Conservation (phyloP, 2,888 invertebrate species). For the Pyrrhosoma nymphula region DNA sequence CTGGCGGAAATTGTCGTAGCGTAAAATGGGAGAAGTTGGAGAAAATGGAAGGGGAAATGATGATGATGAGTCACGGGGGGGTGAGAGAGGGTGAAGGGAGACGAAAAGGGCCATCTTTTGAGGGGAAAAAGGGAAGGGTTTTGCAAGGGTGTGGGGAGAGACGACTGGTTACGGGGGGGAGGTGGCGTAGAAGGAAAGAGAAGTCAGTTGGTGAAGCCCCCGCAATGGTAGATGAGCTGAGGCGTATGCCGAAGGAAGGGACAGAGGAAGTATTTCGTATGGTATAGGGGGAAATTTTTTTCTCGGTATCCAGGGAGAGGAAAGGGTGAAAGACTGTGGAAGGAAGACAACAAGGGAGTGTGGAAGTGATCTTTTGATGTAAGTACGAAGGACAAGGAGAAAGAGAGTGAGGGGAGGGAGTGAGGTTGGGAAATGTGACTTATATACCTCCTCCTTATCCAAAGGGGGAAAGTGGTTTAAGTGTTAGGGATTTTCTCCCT, state of each 20-base stretch:
- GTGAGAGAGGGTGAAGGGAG: neutral
- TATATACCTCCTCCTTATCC: neutral
- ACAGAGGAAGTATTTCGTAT: neutral
- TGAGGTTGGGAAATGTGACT: neutral
- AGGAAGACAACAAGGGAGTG: neutral
- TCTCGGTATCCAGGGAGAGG: neutral
- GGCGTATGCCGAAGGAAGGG: neutral
- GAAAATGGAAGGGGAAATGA: neutral
- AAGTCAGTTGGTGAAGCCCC: neutral
- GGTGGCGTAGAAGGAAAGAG: neutral
- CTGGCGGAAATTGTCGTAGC: conserved; percentile 65
- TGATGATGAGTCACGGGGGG: conserved; percentile 13
- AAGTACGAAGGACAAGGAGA: neutral
- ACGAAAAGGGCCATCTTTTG: conserved; percentile 42
- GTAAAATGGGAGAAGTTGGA: conserved; percentile 59
- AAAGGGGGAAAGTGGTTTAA: neutral
- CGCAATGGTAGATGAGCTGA: conserved; percentile 32
- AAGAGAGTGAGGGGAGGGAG: neutral
- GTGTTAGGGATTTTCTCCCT: neutral
- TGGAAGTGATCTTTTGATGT: conserved; percentile 60
- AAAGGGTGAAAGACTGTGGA: neutral
- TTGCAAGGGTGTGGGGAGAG: neutral
- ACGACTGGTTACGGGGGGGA: neutral
- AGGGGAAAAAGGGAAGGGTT: conserved; percentile 7
- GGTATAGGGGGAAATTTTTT: neutral